Base-by-base conservation (phyloP, 2,113 vertebrate species). In the Rana temporaria region DNA sequence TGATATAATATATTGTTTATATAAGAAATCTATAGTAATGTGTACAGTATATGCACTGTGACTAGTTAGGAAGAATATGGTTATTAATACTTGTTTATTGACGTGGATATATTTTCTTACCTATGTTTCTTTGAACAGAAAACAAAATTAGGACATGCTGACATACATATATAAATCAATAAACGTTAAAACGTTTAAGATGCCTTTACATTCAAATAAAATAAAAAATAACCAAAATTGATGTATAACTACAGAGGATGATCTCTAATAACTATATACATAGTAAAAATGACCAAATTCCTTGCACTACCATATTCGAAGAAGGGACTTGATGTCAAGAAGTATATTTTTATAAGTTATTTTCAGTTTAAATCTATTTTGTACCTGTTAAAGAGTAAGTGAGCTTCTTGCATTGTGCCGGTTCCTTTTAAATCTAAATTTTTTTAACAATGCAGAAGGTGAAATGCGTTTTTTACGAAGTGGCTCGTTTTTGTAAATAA, bases 291-390 rank as follows among this genome's bases (percentile, higher is more conserved):
- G 63, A 83, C 42, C 34, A 72, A 62, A 55, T 76, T 76, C 30
- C 60, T 83, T 83, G 81, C 72, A 83, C 81, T 83, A 83, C 62
- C 48, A n/a, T 24, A 75, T 76, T 67, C 68, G 64, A 72, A 75
- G 70, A 82, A 76, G 64, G 64, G 71, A 83, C 69, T 68, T 68
- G 55, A 82, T 67, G 62, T 82, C 30, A 24, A 62, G 72, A 83
- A 76, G 63, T 83, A 83, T 83, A 83, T 83, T 83, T 83, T 83
- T 83, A 59, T 83, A 83, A 75, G 63, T 76, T 81, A 73, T 73
- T 81, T 83, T 76, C 60, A 75, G 81, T 83, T 83, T 9, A 68
- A 64, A 76, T 76, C 18, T 83, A 76, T 82, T 83, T 83, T 76
- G 55, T 83, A 83, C 71, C 71, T 76, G 81, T 26, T 18, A 60